These are phyloP conservation scores for Falcunculus frontatus DNA, from an alignment of 2,113 vertebrate species.

Conservation along the genomic window DNA sequence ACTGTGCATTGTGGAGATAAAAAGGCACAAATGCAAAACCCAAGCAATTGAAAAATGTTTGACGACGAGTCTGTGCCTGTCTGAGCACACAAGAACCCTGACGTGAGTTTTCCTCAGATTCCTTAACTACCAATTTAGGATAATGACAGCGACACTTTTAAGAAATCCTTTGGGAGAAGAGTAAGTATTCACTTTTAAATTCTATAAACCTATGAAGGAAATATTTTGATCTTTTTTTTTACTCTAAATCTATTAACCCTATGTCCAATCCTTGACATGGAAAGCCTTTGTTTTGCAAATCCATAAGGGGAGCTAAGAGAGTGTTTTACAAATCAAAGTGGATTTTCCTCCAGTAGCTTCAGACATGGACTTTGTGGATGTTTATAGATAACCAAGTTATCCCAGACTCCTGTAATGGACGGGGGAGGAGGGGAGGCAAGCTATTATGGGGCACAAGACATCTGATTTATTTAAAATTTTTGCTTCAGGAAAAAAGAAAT, in stretches of 20 bases:
- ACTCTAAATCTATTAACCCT: not conserved
- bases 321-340: not conserved
- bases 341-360: not conserved
- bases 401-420: not conserved
- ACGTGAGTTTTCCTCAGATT: not conserved
- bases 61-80: not conserved
- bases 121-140: not conserved
- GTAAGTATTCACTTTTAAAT: not conserved
- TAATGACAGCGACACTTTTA: not conserved
- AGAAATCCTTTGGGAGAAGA: not conserved
- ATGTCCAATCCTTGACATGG: not conserved
- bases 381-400: not conserved
- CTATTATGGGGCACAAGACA: not conserved
- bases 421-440: rapidly evolving
- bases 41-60: not conserved
- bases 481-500: not conserved
- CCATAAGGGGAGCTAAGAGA: not conserved
- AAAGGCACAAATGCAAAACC: not conserved
- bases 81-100: not conserved
- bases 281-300: not conserved
- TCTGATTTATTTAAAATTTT: not conserved
- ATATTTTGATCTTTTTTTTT: not conserved
- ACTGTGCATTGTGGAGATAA: not conserved
- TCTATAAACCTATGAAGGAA: not conserved
- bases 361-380: not conserved